Percentiles rank a stretch among this genome's conserved stretches.
These are phyloP conservation scores for Melierax canorus DNA, from an alignment of 2,113 vertebrate genomes.

Conservation along the genomic window DNA sequence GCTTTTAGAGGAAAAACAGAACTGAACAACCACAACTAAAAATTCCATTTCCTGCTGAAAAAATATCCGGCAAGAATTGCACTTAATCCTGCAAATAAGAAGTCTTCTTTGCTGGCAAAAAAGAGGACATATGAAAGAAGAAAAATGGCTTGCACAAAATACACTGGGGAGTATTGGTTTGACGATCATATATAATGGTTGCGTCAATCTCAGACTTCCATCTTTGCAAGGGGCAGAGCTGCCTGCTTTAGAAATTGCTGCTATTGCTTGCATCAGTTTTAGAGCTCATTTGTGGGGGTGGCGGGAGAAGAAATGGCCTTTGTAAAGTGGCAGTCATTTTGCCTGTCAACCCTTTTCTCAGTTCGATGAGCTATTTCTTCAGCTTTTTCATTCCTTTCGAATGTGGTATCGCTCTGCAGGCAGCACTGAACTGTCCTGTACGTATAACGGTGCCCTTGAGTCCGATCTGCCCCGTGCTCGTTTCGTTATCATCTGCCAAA, in stretches of 20 bases:
- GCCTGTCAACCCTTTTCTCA: not conserved
- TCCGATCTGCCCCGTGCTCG: not conserved
- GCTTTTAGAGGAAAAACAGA: slow-evolving; percentile 27
- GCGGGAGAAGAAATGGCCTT: not conserved
- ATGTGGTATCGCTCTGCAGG: not conserved
- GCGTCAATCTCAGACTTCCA: not conserved
- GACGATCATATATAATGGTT: not conserved
- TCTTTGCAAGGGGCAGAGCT: not conserved
- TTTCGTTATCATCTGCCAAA: not conserved
- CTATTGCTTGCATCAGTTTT: not conserved
- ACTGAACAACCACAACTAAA: slow-evolving; percentile 39
- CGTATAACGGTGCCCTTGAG: not conserved
- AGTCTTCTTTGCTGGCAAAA: not conserved
- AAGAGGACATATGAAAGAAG: not conserved
- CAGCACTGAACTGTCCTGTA: not conserved
- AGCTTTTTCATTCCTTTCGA: not conserved
- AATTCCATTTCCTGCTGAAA: slow-evolving; percentile 37
- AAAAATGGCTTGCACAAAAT: not conserved
- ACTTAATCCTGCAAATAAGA: slow-evolving; percentile 35
- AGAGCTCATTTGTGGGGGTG: not conserved
- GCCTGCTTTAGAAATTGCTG: not conserved
- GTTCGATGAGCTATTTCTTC: not conserved
- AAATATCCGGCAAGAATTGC: not conserved
- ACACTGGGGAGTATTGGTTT: not conserved
- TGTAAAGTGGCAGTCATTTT: not conserved